Percentiles rank a stretch among this genome's conserved stretches.
Conservation (phyloP, 2,113 vertebrate species). For the Mesocricetus auratus region DNA sequence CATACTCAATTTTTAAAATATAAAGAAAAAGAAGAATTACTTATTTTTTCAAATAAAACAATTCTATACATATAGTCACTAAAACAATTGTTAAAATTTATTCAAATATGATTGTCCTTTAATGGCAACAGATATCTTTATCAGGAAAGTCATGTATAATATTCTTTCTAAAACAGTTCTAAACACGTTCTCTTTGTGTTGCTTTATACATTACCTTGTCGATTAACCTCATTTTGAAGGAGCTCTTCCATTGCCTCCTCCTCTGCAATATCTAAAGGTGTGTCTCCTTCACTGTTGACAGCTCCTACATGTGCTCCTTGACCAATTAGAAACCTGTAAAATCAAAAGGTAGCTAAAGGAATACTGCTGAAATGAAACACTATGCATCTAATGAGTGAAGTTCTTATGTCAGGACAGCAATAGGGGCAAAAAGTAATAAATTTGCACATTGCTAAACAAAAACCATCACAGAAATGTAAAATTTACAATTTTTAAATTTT, state of each 20-base stretch:
- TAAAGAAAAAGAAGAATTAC: slow-evolving; percentile 24
- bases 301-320: slow-evolving; percentile 97
- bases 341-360: slow-evolving; percentile 59
- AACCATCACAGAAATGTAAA: neutral
- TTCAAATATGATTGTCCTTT: slow-evolving; percentile 21
- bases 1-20: neutral
- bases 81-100: neutral
- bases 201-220: slow-evolving; percentile 91
- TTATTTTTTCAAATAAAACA: neutral
- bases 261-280: slow-evolving; percentile 98
- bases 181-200: neutral
- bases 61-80: neutral
- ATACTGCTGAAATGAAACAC: neutral
- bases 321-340: slow-evolving; percentile 95
- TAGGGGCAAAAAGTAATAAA: neutral
- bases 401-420: neutral
- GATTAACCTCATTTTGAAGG: slow-evolving; percentile 98
- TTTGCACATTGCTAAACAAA: neutral
- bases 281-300: slow-evolving; percentile 99
- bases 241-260: slow-evolving; percentile 99
- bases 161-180: slow-evolving; percentile 54
- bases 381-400: neutral
- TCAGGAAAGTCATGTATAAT: neutral
- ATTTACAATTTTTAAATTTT: slow-evolving; percentile 17
- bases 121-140: slow-evolving; percentile 13